Conservation (phyloP, 2,113 vertebrate species). For the Onychostruthus taczanowskii region DNA sequence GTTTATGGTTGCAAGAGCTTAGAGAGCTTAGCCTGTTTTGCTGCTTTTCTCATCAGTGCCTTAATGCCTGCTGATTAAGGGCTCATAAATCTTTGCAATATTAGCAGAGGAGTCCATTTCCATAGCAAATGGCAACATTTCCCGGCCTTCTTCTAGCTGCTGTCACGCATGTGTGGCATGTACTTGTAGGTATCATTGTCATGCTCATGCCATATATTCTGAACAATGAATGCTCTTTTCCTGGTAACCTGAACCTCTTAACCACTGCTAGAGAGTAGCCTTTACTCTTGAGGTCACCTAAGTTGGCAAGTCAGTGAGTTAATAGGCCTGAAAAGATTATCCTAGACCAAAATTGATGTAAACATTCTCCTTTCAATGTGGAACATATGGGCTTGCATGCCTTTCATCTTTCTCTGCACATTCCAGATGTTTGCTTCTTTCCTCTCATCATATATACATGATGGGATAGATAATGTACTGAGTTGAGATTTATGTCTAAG, state of each 20-base stretch:
- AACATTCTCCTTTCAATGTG: constrained; percentile 50
- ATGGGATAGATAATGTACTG: constrained; percentile 31
- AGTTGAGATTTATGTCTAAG: constrained; percentile 25
- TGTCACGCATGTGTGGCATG: not conserved
- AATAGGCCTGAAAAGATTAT: constrained; percentile 60
- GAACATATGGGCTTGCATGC: not conserved
- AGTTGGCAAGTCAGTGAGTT: constrained; percentile 56
- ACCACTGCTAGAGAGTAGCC: constrained; percentile 1
- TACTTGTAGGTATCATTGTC: not conserved
- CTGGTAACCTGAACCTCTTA: constrained; percentile 19
- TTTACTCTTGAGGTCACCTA: constrained; percentile 46
- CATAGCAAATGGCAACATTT: not conserved
- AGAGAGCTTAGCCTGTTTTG: not conserved
- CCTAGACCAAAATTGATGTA: constrained; percentile 44
- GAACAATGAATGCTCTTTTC: not conserved
- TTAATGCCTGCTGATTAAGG: constrained; percentile 29
- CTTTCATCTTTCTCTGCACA: constrained; percentile 53
- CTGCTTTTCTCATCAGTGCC: constrained; percentile 55
- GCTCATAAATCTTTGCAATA: constrained; percentile 46
- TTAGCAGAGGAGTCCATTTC: constrained; percentile 23
- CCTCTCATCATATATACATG: not conserved
- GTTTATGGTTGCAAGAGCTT: not conserved
- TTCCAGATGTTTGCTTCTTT: constrained; percentile 59
- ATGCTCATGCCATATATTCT: not conserved
- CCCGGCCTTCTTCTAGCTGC: not conserved